Conservation (phyloP, 30 jellyfish, hydroid and myxozoan species). For the Aurelia sp. region DNA sequence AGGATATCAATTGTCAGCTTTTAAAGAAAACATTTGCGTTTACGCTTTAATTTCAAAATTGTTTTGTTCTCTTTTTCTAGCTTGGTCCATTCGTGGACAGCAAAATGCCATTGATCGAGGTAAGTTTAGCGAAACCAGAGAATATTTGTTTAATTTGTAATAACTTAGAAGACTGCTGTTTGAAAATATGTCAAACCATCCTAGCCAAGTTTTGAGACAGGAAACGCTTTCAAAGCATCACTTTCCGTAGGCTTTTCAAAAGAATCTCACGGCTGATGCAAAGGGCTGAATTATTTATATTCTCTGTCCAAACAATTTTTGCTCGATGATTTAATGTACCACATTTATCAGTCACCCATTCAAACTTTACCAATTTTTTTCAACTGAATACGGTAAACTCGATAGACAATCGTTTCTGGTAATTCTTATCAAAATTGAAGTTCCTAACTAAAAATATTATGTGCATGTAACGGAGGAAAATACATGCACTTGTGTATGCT, state of each 20-base stretch:
- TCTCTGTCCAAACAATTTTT: not conserved
- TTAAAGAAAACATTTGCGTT: not conserved
- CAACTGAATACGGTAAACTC: too few relatives aligned
- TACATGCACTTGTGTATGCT: not conserved
- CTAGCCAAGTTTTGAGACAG: too few relatives aligned
- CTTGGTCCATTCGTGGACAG: slow-evolving; percentile 97
- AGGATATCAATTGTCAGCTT: not conserved
- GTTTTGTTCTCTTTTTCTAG: slow-evolving; percentile 36
- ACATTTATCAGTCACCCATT: too few relatives aligned
- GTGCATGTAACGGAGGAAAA: not conserved
- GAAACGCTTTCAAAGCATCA: too few relatives aligned
- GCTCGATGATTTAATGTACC: too few relatives aligned
- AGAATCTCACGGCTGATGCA: not conserved
- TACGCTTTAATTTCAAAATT: not conserved
- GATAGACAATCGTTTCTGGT: too few relatives aligned
- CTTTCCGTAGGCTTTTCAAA: not conserved
- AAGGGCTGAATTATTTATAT: not conserved
- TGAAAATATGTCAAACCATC: too few relatives aligned
- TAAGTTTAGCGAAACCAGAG: slow-evolving; percentile 2
- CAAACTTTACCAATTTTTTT: too few relatives aligned
- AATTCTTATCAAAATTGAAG: too few relatives aligned
- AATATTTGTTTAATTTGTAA: not conserved
- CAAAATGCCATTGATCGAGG: slow-evolving; percentile 83
- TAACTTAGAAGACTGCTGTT: too few relatives aligned
- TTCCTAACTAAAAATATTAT: not conserved